These are phyloP conservation scores for Dicrostonyx torquatus DNA, from an alignment of 2,797 vertebrate genomes.

Conservation along the genomic window DNA sequence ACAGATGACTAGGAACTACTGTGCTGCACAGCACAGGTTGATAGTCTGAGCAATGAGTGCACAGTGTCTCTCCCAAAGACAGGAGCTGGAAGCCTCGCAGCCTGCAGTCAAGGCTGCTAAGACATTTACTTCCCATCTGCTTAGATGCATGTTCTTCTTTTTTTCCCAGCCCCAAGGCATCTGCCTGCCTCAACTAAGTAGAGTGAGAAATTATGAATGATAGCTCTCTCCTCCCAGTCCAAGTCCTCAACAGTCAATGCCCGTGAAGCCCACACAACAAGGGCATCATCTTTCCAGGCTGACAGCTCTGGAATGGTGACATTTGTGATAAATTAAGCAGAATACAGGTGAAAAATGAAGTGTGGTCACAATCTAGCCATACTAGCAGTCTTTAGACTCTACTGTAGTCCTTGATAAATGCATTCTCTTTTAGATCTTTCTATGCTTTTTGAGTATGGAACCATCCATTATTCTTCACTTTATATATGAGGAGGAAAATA, in stretches of 20 bases:
- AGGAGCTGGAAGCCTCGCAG: background rate
- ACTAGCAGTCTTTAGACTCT: slow-evolving; percentile 62
- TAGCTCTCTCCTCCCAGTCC: background rate
- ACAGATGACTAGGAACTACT: background rate
- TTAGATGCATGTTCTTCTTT: background rate
- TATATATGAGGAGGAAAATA: slow-evolving; percentile 64
- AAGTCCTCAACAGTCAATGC: background rate
- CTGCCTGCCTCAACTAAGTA: slow-evolving; percentile 39
- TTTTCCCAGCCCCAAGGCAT: background rate
- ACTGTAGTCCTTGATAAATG: slow-evolving; percentile 64
- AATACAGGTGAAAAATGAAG: slow-evolving; percentile 80
- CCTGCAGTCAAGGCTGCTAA: background rate
- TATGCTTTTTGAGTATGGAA: slow-evolving; percentile 3
- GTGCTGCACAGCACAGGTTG: background rate
- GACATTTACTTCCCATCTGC: slow-evolving; percentile 41
- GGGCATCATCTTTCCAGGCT: slow-evolving; percentile 74
- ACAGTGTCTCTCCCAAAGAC: background rate
- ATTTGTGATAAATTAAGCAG: slow-evolving; percentile 81
- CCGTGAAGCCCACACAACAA: slow-evolving; percentile 68
- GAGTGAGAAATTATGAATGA: slow-evolving; percentile 74
- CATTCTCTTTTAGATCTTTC: slow-evolving; percentile 55
- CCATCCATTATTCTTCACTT: slow-evolving; percentile 42
- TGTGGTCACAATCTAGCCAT: slow-evolving; percentile 70
- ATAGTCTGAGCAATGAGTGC: background rate
- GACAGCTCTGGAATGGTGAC: slow-evolving; percentile 74